phyloP scores from a whole-genome alignment of 2,888 invertebrate genomes.

The Pristionchus exspectatus region DNA sequence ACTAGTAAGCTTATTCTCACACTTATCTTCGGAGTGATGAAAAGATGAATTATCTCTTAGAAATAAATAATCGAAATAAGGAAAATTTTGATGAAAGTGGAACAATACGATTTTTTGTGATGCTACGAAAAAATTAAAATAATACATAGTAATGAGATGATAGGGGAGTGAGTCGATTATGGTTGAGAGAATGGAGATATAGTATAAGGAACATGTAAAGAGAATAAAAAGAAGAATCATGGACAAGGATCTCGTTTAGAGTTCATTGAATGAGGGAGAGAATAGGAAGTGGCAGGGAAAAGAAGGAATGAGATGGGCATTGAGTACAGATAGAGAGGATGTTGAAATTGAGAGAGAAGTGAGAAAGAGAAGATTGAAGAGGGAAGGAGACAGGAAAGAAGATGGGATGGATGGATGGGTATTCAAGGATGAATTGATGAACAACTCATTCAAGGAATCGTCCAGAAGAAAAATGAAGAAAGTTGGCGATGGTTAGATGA shows the following conservation, averaged over 20 bases:
- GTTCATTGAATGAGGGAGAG: constrained; percentile 18
- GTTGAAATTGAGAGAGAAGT: constrained; percentile 7
- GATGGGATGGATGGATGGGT: not conserved
- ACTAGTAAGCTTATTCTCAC: not conserved
- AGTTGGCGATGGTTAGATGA: constrained; percentile 53
- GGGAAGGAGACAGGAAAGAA: not conserved
- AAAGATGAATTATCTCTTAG: not conserved
- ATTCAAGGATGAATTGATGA: not conserved
- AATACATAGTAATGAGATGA: not conserved
- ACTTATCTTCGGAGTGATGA: not conserved
- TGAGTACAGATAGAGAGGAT: constrained; percentile 27
- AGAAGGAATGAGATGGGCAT: constrained; percentile 19
- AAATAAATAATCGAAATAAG: not conserved
- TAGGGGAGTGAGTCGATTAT: not conserved
- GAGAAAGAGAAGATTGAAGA: not conserved
- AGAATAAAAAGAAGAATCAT: not conserved
- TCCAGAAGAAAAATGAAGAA: constrained; percentile 55
- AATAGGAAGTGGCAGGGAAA: constrained; percentile 4
- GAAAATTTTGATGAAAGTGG: not conserved
- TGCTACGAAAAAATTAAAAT: not conserved
- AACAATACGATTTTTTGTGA: too few species aligned
- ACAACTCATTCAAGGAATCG: constrained; percentile 29
- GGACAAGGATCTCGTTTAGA: constrained; percentile 40
- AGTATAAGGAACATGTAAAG: not conserved
- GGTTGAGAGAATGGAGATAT: not conserved